Percentiles rank a stretch among this genome's conserved stretches.
Evolutionary conservation across 2,113 vertebrate genomes (phyloP).

Genomic region (Sakesphorus luctuosus): DNA sequence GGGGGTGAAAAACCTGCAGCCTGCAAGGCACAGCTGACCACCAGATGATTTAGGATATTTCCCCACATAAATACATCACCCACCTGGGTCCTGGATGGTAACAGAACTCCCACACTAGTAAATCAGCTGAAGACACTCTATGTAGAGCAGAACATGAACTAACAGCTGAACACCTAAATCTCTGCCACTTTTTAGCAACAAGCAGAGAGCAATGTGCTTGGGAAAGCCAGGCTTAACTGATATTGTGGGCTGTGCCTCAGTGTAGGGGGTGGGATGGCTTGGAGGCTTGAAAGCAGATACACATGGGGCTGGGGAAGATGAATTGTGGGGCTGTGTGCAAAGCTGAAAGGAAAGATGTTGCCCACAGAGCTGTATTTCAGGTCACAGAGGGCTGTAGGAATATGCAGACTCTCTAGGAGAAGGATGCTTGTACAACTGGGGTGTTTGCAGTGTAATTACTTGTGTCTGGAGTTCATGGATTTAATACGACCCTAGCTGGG

Average conservation of each 20-base stretch:
- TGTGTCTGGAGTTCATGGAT: not conserved
- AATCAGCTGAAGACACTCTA: not conserved
- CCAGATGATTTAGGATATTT: not conserved
- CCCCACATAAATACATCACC: not conserved
- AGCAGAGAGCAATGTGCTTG: not conserved
- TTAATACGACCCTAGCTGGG: not conserved
- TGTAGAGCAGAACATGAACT: not conserved
- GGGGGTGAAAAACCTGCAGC: not conserved
- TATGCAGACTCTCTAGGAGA: not conserved
- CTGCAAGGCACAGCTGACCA: not conserved
- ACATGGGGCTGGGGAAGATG: not conserved
- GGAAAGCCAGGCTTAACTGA: not conserved
- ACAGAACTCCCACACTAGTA: not conserved
- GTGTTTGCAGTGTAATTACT: not conserved
- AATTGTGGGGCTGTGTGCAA: rapidly evolving
- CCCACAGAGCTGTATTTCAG: not conserved
- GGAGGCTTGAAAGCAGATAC: not conserved
- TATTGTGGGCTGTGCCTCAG: not conserved
- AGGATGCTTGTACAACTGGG: rapidly evolving
- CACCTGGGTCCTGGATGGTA: not conserved
- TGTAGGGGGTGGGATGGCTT: not conserved
- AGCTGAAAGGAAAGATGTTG: not conserved
- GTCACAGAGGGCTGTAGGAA: not conserved
- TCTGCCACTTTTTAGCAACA: not conserved
- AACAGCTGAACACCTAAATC: not conserved